Percentiles rank a stretch among this genome's conserved stretches.
Evolutionary conservation across 2,888 invertebrate genomes (phyloP).

Genomic region (Apotomis capreana): DNA sequence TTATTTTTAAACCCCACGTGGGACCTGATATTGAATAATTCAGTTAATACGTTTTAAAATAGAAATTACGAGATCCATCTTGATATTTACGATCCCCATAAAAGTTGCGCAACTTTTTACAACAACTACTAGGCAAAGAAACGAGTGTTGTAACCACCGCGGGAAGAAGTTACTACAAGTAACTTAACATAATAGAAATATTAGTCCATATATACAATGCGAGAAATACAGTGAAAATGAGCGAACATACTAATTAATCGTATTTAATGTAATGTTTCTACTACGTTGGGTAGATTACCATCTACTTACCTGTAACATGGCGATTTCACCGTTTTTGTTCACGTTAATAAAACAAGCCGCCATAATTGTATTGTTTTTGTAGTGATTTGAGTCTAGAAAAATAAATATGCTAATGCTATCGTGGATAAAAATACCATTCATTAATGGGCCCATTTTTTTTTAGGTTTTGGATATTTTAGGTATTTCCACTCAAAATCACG

Average conservation of each 20-base stretch:
- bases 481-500: too few species aligned
- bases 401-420: too few species aligned
- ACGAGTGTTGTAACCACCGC: neutral
- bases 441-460: too few species aligned
- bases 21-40: neutral
- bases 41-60: constrained; percentile 12
- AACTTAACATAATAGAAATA: neutral
- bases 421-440: too few species aligned
- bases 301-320: constrained; percentile 1
- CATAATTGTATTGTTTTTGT: constrained; percentile 1
- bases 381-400: neutral
- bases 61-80: neutral
- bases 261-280: constrained; percentile 30
- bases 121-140: constrained; percentile 6
- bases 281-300: constrained; percentile 27
- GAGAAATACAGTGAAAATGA: constrained; percentile 30
- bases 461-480: too few species aligned
- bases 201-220: constrained; percentile 4
- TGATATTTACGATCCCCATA: constrained; percentile 12
- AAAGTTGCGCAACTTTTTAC: constrained; percentile 24
- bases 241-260: constrained; percentile 22
- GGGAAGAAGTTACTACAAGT: constrained; percentile 1
- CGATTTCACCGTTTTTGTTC: constrained; percentile 15
- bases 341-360: neutral
- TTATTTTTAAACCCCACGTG: too few species aligned